Base-by-base conservation (phyloP, 2,888 invertebrate species). In the Candidula unifasciata region DNA sequence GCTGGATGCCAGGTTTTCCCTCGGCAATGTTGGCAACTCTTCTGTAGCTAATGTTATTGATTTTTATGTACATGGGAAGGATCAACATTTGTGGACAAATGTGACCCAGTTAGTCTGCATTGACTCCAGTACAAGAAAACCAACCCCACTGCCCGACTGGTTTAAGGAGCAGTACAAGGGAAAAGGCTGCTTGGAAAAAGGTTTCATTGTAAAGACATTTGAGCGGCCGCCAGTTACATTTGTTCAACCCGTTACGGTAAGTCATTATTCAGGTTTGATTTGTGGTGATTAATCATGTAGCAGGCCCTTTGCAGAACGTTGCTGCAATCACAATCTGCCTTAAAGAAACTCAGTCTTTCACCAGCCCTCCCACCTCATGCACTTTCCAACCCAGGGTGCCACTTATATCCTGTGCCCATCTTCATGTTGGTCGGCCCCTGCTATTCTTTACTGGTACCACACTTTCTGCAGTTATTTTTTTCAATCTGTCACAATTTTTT, bases 61-160 rank as follows among this genome's bases (percentile, higher is more conserved):
- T 2, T 85, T 78, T 24, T 77, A 33, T 57, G 54, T 30, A 10
- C 54, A 44, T 24, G 68, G 37, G 8, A 16, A 80, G 24, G 60
- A 30, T 24, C 24, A 57, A 33, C 27, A 44, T 5, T 33, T 83
- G 44, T 77, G 77, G 83, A 78, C 77, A 54, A 68, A 84, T 16
- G 35, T 73, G 1, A 64, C 54, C 30, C 91, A 91, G 84, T 89
- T 91, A 8, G 92, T 92, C 0, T 85, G 86, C 64, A 88, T 93
- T 24, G 90, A 91, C 84, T 89, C 87, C 77, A 37, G 80, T 21
- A 90, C 91, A 3, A 86, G 92, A 18, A 88, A 89, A 83, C 92
- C 93, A 6, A 88, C 83, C 16, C 87, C 90, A 0, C 83, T 92
- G 30, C 91, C 92, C 8, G 90, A 90, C 35, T 91, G 92, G 92